phyloP scores from a whole-genome alignment of 2,888 invertebrate genomes.

The Eucera pruinosa region DNA sequence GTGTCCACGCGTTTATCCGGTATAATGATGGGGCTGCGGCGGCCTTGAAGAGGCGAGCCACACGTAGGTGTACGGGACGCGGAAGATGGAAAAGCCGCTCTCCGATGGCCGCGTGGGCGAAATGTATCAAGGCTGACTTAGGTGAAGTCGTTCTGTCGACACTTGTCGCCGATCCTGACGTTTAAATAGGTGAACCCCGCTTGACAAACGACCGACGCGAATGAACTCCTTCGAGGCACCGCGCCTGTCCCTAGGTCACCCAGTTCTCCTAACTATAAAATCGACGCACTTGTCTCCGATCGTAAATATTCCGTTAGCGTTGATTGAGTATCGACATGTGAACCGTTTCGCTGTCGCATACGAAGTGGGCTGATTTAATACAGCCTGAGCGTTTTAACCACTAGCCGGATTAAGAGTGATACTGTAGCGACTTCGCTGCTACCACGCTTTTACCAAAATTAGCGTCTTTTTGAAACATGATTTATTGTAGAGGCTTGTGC shows the following conservation, averaged over 20 bases:
- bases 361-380: too few species aligned
- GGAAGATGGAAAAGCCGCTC: slow-evolving; percentile 82
- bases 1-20: slow-evolving; percentile 41
- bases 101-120: slow-evolving; percentile 77
- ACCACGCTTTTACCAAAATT: too few species aligned
- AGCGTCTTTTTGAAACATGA: too few species aligned
- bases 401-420: too few species aligned
- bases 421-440: too few species aligned
- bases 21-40: slow-evolving; percentile 67
- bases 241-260: slow-evolving; percentile 34
- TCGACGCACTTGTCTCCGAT: not conserved
- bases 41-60: slow-evolving; percentile 76
- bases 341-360: too few species aligned
- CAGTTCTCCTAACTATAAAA: not conserved
- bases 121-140: slow-evolving; percentile 80
- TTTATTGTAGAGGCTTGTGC: too few species aligned
- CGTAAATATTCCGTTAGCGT: not conserved
- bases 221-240: slow-evolving; percentile 55
- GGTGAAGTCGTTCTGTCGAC: slow-evolving; percentile 67
- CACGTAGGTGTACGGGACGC: slow-evolving; percentile 81
- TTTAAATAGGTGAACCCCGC: slow-evolving; percentile 68
- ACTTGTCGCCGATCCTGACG: slow-evolving; percentile 71
- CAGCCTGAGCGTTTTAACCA: too few species aligned
- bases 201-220: slow-evolving; percentile 71
- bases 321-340: not conserved